A percentile compares a stretch with the other conserved stretches of the same genome.
These are phyloP conservation scores for Drosophila rhopaloa DNA, from an alignment of 1,140 invertebrate species.

Conservation along the genomic window DNA sequence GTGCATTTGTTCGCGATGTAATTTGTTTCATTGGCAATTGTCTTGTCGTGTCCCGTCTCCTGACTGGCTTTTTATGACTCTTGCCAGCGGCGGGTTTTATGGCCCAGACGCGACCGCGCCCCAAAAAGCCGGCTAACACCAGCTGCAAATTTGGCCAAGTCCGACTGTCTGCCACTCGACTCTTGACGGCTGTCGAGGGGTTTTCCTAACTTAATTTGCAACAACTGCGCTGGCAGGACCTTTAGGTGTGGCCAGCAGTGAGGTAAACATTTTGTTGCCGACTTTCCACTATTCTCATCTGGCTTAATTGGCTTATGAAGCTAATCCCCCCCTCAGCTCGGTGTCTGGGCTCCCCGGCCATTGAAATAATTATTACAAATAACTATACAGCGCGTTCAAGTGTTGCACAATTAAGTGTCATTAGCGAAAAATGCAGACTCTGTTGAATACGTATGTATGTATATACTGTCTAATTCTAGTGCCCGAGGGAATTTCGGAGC, in stretches of 20 bases:
- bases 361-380: slow-evolving; percentile 73
- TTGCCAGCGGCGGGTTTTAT: slow-evolving; percentile 72
- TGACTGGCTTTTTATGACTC: slow-evolving; percentile 73
- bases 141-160: slow-evolving; percentile 12
- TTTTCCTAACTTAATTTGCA: slow-evolving; percentile 68
- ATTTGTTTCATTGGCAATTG: slow-evolving; percentile 81
- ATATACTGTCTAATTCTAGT: slow-evolving; percentile 18
- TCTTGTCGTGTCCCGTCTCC: slow-evolving; percentile 60
- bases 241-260: slow-evolving; percentile 58
- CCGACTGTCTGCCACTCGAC: slow-evolving; percentile 32
- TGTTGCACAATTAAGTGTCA: slow-evolving; percentile 73
- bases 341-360: slow-evolving; percentile 43
- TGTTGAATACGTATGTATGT: background rate
- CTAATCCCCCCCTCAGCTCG: slow-evolving; percentile 4
- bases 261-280: slow-evolving; percentile 7
- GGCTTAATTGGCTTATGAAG: slow-evolving; percentile 65
- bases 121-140: slow-evolving; percentile 6
- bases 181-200: slow-evolving; percentile 42
- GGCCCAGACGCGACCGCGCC: slow-evolving; percentile 57
- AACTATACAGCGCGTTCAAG: slow-evolving; percentile 42
- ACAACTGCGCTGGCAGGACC: slow-evolving; percentile 48
- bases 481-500: slow-evolving; percentile 11
- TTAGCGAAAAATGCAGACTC: slow-evolving; percentile 59
- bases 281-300: slow-evolving; percentile 28
- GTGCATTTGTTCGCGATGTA: slow-evolving; percentile 64